Evolutionary conservation across 2,888 invertebrate species (phyloP).

Genomic region (Malachius bipustulatus): DNA sequence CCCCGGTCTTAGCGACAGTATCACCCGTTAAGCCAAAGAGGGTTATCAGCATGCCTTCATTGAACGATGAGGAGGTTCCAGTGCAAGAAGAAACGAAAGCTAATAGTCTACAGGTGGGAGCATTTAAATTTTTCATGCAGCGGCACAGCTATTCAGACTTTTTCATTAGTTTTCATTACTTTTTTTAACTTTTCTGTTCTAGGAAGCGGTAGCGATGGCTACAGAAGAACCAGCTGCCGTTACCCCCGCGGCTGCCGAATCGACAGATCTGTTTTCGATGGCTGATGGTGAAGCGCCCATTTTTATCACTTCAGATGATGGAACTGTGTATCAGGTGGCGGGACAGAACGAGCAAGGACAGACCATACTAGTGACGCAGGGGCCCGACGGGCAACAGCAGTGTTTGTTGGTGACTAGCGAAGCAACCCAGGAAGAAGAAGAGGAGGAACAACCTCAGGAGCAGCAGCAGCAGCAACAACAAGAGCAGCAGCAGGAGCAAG

Average conservation of each 20-base stretch:
- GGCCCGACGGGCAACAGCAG: slow-evolving; percentile 63
- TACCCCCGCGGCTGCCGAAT: slow-evolving; percentile 8
- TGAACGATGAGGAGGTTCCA: slow-evolving; percentile 31
- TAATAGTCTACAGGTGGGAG: too few species aligned
- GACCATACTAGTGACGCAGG: slow-evolving; percentile 57
- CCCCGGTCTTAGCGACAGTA: not conserved
- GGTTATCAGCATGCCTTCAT: slow-evolving; percentile 31
- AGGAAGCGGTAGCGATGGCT: slow-evolving; percentile 12
- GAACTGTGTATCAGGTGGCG: slow-evolving; percentile 60
- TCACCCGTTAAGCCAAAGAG: slow-evolving; percentile 20
- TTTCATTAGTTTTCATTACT: too few species aligned
- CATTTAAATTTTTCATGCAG: too few species aligned
- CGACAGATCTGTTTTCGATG: too few species aligned
- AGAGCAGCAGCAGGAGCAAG: slow-evolving; percentile 16
- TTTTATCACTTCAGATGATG: slow-evolving; percentile 73
- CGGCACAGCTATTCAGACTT: too few species aligned
- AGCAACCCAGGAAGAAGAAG: slow-evolving; percentile 43
- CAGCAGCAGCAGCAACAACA: slow-evolving; percentile 16
- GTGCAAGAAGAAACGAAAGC: slow-evolving; percentile 18
- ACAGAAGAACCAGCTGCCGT: slow-evolving; percentile 6
- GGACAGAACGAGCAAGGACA: slow-evolving; percentile 71
- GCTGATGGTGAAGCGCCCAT: slow-evolving; percentile 46
- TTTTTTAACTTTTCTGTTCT: too few species aligned
- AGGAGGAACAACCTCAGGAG: slow-evolving; percentile 36
- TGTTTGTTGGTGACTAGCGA: slow-evolving; percentile 55